phyloP scores from a whole-genome alignment of 2,888 invertebrate species.

The Operophtera brumata region DNA sequence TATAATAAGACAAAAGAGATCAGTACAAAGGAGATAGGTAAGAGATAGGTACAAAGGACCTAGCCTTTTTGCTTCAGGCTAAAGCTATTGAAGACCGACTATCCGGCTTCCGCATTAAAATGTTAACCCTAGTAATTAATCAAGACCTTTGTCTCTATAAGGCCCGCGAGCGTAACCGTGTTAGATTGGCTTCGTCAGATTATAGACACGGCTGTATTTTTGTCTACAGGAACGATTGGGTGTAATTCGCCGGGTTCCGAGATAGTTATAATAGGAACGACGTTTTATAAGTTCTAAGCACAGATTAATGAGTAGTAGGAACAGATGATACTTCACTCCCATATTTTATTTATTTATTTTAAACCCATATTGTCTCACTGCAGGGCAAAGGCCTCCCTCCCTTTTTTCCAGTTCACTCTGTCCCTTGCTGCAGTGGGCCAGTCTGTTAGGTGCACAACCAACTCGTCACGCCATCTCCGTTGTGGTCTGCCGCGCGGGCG shows the following conservation, averaged over 20 bases:
- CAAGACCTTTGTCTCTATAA: neutral
- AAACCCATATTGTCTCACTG: too few species aligned
- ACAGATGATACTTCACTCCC: too few species aligned
- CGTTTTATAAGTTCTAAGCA: neutral
- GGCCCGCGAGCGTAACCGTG: constrained; percentile 25
- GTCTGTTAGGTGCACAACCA: too few species aligned
- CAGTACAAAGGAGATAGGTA: neutral
- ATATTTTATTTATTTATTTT: too few species aligned
- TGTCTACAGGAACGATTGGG: neutral
- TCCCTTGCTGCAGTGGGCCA: too few species aligned
- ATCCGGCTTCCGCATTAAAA: neutral
- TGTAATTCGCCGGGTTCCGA: neutral
- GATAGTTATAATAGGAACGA: constrained; percentile 16
- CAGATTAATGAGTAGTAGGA: neutral
- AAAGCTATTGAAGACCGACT: neutral
- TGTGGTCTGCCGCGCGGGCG: too few species aligned
- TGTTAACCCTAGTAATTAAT: constrained; percentile 2
- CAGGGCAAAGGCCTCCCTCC: too few species aligned
- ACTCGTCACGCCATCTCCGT: too few species aligned
- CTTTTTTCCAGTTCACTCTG: too few species aligned
- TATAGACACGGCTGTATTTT: constrained; percentile 43
- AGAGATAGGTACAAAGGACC: too few species aligned
- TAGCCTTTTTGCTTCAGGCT: neutral
- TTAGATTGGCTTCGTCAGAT: constrained; percentile 50
- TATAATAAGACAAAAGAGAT: too few species aligned